These are phyloP conservation scores for Ommatoiulus sabulosus DNA, from an alignment of 2,888 invertebrate species.

Conservation along the genomic window DNA sequence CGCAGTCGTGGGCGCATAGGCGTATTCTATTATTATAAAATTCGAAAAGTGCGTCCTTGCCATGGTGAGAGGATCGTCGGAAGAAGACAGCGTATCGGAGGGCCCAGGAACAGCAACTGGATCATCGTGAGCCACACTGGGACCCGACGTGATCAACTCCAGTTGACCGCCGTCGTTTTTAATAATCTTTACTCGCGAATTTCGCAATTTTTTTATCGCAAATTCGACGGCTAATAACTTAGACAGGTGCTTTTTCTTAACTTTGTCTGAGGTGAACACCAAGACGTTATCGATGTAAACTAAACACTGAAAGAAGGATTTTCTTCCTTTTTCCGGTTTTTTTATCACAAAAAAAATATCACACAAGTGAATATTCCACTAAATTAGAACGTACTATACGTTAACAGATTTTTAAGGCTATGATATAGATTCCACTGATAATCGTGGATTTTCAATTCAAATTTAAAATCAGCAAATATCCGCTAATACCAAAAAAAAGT, in stretches of 20 bases:
- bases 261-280: neutral
- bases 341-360: no score
- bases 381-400: no score
- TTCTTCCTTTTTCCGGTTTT: neutral
- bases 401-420: no score
- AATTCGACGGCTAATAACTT: neutral
- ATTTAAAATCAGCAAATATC: no score
- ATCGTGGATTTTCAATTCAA: no score
- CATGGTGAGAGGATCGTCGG: neutral
- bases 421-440: no score
- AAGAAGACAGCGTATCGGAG: neutral
- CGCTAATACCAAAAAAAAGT: no score
- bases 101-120: neutral
- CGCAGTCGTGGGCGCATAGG: neutral
- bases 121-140: neutral
- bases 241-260: neutral
- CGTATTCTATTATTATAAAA: neutral
- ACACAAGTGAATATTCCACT: no score
- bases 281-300: neutral
- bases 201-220: neutral
- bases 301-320: neutral
- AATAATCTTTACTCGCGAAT: neutral
- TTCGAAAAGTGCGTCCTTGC: neutral
- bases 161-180: neutral
- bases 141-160: neutral